These are phyloP conservation scores for Drosophila gaucha DNA, from an alignment of 2,888 invertebrate genomes.

Conservation along the genomic window DNA sequence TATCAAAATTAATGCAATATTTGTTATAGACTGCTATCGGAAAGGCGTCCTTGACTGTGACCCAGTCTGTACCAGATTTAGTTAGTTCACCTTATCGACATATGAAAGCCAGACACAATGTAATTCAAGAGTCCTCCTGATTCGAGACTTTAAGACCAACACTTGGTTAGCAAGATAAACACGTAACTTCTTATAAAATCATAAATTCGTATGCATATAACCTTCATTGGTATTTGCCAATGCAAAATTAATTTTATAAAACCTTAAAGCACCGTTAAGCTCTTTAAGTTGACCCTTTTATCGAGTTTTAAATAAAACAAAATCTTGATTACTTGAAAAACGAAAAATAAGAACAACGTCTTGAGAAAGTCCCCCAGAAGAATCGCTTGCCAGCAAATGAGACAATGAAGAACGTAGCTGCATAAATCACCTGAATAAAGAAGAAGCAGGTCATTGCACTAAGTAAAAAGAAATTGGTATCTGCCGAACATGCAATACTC, in stretches of 20 bases:
- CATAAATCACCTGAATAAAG: conserved; percentile 10
- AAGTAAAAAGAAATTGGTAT: background rate
- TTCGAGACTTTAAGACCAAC: background rate
- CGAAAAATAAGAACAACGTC: background rate
- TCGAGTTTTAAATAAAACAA: background rate
- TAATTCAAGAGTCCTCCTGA: conserved; percentile 8
- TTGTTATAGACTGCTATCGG: background rate
- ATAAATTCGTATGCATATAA: conserved; percentile 5
- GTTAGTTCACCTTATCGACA: conserved; percentile 34
- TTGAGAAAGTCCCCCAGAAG: conserved; percentile 16
- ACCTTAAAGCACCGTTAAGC: conserved; percentile 9
- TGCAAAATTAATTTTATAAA: too few species aligned
- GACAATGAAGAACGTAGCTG: background rate
- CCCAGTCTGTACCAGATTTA: conserved; percentile 33
- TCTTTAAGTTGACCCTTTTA: conserved; percentile 19
- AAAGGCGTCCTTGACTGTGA: conserved; percentile 26
- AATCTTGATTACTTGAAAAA: too few species aligned
- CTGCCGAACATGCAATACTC: background rate
- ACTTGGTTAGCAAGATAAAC: background rate
- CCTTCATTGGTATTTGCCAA: background rate
- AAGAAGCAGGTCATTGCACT: background rate
- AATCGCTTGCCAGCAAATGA: background rate
- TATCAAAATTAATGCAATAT: background rate
- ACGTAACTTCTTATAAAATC: conserved; percentile 12
- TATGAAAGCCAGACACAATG: conserved; percentile 10